Evolutionary conservation across 2,888 invertebrate genomes (phyloP), one percentile per base, ranked within the genome.

Genomic region (Torymus texanus): DNA sequence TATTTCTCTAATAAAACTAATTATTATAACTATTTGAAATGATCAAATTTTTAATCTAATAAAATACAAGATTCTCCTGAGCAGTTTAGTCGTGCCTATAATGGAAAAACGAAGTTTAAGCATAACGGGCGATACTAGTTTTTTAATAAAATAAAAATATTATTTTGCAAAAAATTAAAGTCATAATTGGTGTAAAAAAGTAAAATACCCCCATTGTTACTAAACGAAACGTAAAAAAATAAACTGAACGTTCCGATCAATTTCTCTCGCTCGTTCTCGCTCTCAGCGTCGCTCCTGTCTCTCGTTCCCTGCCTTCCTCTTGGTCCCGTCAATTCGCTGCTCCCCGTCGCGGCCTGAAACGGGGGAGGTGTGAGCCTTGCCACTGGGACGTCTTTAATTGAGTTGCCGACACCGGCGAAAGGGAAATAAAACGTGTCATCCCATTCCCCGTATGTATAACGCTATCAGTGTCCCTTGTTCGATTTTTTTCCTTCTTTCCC

Each of bases 331-430:
- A 78, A 82, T 77, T 80, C 79, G 11, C 67, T 72, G 70, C 74
- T 79, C 74, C 72, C 63, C 65, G 66, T 50, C 63, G 58, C 59
- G 58, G 70, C 41, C 41, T 63, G 71, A 65, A 70, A 71, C 24
- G n/a, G 74, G 59, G 73, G 68, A 76, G 79, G 83, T 80, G 82
- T 74, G 78, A 65, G 83, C 76, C 83, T 83, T 82, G 86, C 85
- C 87, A 85, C 85, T 87, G 89, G 89, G 89, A 88, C 88, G 85
- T 89, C 89, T 90, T 89, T 90, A 90, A 90, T 90, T 90, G 88
- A 88, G 88, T 89, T 89, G 87, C 85, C 89, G 86, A 88, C 86
- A 88, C 84, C 83, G 85, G 84, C 78, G 83, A 85, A 77, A 83
- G 83, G 83, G 84, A 87, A 87, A 88, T 88, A 87, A 88, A 88